Evolutionary conservation across 2,888 invertebrate genomes (phyloP).

Genomic region (Rhimphoctona megacephalus): DNA sequence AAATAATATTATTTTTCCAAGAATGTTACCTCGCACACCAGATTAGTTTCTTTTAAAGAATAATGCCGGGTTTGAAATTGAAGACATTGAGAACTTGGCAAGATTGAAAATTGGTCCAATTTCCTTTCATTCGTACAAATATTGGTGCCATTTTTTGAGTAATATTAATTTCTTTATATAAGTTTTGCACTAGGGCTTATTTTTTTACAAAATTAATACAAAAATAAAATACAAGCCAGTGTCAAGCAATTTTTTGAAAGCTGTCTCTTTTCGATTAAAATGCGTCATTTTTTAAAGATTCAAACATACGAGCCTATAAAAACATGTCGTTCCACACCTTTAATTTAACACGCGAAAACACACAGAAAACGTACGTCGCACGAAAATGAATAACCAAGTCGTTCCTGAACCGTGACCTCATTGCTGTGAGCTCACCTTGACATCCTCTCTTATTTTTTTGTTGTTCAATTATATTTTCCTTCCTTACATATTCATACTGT

Average conservation of each 20-base stretch:
- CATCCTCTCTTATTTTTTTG: constrained; percentile 64
- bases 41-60: background rate
- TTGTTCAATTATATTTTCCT: constrained; percentile 27
- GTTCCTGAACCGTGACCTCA: constrained; percentile 74
- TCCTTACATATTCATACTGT: constrained; percentile 30
- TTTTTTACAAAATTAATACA: background rate
- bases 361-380: constrained; percentile 48
- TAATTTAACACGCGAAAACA: background rate
- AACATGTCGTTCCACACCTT: background rate
- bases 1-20: background rate
- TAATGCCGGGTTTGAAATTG: no score
- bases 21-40: background rate
- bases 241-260: background rate
- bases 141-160: background rate
- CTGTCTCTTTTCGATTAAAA: background rate
- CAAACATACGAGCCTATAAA: background rate
- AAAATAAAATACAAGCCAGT: background rate
- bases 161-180: background rate
- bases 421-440: constrained; percentile 73
- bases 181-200: background rate
- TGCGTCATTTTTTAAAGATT: background rate
- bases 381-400: constrained; percentile 59
- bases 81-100: background rate
- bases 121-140: background rate
- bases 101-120: background rate